phyloP scores from a whole-genome alignment of 2,113 vertebrate species.

The Brachionichthys hirsutus region DNA sequence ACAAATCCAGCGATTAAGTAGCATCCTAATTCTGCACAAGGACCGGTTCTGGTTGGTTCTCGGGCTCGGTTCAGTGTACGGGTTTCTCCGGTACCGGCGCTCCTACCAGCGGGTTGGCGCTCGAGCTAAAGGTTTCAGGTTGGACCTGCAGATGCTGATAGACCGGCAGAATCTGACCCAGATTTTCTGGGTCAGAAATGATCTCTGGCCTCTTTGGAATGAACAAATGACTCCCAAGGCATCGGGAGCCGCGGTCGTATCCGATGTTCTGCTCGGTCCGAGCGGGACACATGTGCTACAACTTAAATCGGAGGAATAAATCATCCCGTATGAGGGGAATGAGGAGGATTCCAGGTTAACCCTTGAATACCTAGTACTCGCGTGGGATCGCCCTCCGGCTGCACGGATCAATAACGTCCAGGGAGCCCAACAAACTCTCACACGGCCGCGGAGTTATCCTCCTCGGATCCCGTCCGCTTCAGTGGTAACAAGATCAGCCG shows the following conservation, averaged over 20 bases:
- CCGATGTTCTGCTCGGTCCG: conserved; percentile 66
- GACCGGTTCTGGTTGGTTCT: not conserved
- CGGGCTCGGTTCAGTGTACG: conserved; percentile 10
- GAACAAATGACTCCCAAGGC: conserved; percentile 69
- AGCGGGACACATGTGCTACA: conserved; percentile 75
- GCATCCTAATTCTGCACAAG: conserved; percentile 35
- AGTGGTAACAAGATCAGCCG: conserved; percentile 69
- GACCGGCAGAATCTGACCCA: conserved; percentile 28
- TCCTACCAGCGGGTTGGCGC: conserved; percentile 48
- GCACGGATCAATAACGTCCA: conserved; percentile 72
- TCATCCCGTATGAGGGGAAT: conserved; percentile 72
- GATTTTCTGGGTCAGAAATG: conserved; percentile 57
- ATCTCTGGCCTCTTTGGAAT: conserved; percentile 53
- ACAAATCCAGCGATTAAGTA: conserved; percentile 33
- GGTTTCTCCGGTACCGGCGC: not conserved
- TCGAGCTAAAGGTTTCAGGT: conserved; percentile 39
- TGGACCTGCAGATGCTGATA: conserved; percentile 29
- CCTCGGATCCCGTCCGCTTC: conserved; percentile 45
- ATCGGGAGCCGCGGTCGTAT: conserved; percentile 63
- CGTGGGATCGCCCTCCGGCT: conserved; percentile 68
- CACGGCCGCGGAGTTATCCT: conserved; percentile 66
- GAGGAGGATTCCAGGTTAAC: conserved; percentile 77
- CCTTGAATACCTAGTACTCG: conserved; percentile 70
- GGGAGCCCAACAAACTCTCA: conserved; percentile 61
- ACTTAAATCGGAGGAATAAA: conserved; percentile 75